Percentiles rank a stretch among this genome's conserved stretches.
phyloP scores from a whole-genome alignment of 1,140 invertebrate genomes.

The Pogonomyrmex californicus region DNA sequence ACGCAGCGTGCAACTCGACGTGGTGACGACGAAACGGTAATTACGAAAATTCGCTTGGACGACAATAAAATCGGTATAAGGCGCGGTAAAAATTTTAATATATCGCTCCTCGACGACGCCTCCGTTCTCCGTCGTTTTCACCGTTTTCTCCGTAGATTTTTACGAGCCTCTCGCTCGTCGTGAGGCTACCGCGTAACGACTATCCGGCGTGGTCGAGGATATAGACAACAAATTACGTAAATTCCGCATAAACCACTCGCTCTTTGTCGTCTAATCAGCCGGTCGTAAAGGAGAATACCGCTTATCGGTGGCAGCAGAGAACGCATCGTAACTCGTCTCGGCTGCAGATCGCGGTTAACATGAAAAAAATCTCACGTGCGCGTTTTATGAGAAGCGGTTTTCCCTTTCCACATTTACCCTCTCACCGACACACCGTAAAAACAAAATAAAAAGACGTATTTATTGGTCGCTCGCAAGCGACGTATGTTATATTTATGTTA shows the following conservation, averaged over 20 bases:
- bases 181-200: constrained; percentile 27
- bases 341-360: not conserved
- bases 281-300: constrained; percentile 39
- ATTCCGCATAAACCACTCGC: constrained; percentile 19
- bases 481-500: not conserved
- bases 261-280: constrained; percentile 58
- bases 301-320: constrained; percentile 5
- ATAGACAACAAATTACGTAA: constrained; percentile 45
- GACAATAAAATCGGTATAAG: constrained; percentile 73
- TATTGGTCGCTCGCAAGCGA: not conserved
- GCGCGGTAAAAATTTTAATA: constrained; percentile 67
- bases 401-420: not conserved
- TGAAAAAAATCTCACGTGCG: not conserved
- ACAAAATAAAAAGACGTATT: constrained; percentile 1
- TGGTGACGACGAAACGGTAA: constrained; percentile 61
- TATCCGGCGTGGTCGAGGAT: constrained; percentile 1
- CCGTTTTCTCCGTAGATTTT: constrained; percentile 46
- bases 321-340: not conserved
- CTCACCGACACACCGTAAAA: not conserved
- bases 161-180: constrained; percentile 22
- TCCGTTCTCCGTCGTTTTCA: constrained; percentile 22
- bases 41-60: constrained; percentile 71
- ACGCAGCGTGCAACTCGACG: not conserved
- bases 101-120: constrained; percentile 24
- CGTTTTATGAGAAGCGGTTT: not conserved